phyloP scores from a whole-genome alignment of 2,888 invertebrate genomes.

The Listrodromus nycthemerus region DNA sequence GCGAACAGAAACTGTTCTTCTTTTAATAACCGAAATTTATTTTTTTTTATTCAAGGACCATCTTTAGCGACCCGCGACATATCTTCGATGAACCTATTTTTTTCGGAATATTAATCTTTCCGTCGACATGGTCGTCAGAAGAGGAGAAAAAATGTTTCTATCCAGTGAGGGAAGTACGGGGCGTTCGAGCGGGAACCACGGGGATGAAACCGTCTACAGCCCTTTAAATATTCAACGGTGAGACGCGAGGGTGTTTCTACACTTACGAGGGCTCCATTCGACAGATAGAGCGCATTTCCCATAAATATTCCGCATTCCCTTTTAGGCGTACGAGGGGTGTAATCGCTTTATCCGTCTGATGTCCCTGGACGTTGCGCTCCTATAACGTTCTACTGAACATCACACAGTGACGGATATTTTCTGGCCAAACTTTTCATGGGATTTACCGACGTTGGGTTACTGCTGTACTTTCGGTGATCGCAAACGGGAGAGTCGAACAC shows the following conservation, averaged over 20 bases:
- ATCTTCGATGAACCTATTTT: conserved; percentile 29
- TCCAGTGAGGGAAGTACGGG: conserved; percentile 56
- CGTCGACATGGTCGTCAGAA: neutral
- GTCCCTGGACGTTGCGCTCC: conserved; percentile 18
- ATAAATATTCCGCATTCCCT: conserved; percentile 59
- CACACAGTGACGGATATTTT: neutral
- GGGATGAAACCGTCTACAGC: conserved; percentile 62
- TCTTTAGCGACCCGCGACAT: neutral
- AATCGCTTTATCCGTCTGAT: conserved; percentile 59
- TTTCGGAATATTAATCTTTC: neutral
- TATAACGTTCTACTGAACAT: conserved; percentile 11
- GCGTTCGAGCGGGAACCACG: conserved; percentile 58
- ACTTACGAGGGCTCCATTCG: neutral
- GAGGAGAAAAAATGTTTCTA: conserved; percentile 2
- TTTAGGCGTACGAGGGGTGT: conserved; percentile 45
- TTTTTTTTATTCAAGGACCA: too few species aligned
- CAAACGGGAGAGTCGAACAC: neutral
- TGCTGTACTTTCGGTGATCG: conserved; percentile 18
- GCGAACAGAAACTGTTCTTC: too few species aligned
- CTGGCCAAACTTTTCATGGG: conserved; percentile 41
- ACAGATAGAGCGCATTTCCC: conserved; percentile 43
- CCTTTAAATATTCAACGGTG: conserved; percentile 68
- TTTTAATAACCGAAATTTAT: too few species aligned
- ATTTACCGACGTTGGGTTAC: conserved; percentile 35
- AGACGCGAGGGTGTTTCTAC: conserved; percentile 43